phyloP scores from a whole-genome alignment of 2,797 vertebrate genomes.

The Nyctibius grandis region DNA sequence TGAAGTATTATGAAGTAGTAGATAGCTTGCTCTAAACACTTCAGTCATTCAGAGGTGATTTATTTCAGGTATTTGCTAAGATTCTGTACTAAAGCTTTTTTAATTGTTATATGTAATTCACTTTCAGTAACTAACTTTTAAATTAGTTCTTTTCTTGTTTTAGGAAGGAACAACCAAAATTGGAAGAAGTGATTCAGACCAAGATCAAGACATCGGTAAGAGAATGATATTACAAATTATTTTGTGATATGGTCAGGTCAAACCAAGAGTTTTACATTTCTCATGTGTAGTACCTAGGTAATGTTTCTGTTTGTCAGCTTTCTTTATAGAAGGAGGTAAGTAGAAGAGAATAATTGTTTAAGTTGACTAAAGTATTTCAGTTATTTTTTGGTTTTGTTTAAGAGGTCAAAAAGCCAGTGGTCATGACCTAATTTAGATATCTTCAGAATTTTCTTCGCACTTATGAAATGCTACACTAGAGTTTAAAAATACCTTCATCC shows the following conservation, averaged over 20 bases:
- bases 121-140: background rate
- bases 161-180: slow-evolving; percentile 94
- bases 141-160: background rate
- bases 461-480: background rate
- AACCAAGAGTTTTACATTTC: background rate
- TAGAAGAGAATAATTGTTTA: background rate
- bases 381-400: background rate
- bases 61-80: background rate
- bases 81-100: background rate
- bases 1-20: background rate
- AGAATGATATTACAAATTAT: background rate
- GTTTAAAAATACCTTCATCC: background rate
- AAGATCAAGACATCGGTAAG: slow-evolving; percentile 92
- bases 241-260: background rate
- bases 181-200: slow-evolving; percentile 81
- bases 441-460: background rate
- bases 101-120: background rate
- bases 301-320: background rate
- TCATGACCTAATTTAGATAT: background rate
- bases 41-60: background rate
- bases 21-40: background rate
- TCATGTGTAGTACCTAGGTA: background rate
- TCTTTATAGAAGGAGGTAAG: background rate
- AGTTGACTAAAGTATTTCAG: background rate
- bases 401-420: background rate